Evolutionary conservation across 2,888 invertebrate genomes (phyloP).

Genomic region (Pyrochroa serraticornis): DNA sequence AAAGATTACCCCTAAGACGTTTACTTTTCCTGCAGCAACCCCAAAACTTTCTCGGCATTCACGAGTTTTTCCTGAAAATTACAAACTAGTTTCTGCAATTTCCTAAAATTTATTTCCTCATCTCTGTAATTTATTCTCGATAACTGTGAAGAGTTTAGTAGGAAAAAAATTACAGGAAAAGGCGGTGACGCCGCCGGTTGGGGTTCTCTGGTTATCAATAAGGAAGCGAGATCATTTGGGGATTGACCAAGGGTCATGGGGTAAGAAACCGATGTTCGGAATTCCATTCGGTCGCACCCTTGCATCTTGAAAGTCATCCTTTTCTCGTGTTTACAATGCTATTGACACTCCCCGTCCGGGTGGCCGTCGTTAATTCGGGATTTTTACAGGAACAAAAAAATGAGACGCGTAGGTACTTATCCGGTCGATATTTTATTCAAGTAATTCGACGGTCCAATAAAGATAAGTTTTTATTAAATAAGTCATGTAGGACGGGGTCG

Average conservation of each 20-base stretch:
- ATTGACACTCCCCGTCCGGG: constrained; percentile 46
- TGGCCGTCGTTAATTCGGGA: too few species aligned
- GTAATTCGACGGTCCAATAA: constrained; percentile 10
- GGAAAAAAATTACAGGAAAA: too few species aligned
- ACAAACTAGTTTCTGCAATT: background rate
- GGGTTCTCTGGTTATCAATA: constrained; percentile 45
- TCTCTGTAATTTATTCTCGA: too few species aligned
- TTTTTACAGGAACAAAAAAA: too few species aligned
- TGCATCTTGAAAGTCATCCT: constrained; percentile 48
- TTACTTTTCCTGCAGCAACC: constrained; percentile 42
- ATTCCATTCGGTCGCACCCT: constrained; percentile 48
- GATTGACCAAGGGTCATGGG: constrained; percentile 51
- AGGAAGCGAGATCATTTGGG: constrained; percentile 47
- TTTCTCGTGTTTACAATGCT: constrained; percentile 49
- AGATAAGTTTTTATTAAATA: constrained; percentile 46
- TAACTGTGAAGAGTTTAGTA: too few species aligned
- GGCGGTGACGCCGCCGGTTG: constrained; percentile 1
- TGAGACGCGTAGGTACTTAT: too few species aligned
- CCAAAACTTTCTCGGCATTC: constrained; percentile 26
- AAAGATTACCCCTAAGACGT: constrained; percentile 54
- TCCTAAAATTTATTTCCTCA: too few species aligned
- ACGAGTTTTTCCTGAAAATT: background rate
- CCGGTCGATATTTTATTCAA: too few species aligned
- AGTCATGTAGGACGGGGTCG: constrained; percentile 45
- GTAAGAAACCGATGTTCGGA: constrained; percentile 52